phyloP scores from a whole-genome alignment of 2,797 vertebrate species.

The Chaetodon trifasciatus region DNA sequence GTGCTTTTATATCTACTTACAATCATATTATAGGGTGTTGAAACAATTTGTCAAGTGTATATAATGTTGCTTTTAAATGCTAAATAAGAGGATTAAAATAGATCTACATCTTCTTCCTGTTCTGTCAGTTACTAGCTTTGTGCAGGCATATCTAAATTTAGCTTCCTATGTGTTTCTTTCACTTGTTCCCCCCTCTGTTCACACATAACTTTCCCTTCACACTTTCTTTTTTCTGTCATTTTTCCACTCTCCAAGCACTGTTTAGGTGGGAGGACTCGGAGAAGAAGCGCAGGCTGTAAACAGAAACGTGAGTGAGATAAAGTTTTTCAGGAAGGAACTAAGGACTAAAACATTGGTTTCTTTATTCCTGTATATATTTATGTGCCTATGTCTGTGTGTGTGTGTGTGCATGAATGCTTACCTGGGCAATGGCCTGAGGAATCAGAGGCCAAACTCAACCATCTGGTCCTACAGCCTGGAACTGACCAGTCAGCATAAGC shows the following conservation, averaged over 20 bases:
- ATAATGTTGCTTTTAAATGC: background rate
- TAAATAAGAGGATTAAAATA: background rate
- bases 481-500: slow-evolving; percentile 77
- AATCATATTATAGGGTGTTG: background rate
- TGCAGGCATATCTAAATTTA: slow-evolving; percentile 31
- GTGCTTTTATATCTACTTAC: no score
- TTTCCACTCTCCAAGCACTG: slow-evolving; percentile 19
- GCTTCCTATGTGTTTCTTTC: slow-evolving; percentile 3
- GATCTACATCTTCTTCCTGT: background rate
- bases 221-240: slow-evolving; percentile 8
- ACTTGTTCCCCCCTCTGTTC: slow-evolving; percentile 2
- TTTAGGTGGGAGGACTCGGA: slow-evolving; percentile 3
- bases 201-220: slow-evolving; percentile 15
- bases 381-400: slow-evolving; percentile 4
- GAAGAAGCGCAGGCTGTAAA: slow-evolving; percentile 5
- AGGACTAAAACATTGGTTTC: slow-evolving; percentile 8
- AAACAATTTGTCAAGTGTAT: background rate
- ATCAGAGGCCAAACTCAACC: slow-evolving; percentile 73
- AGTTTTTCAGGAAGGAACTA: slow-evolving; percentile 10
- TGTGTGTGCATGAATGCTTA: slow-evolving; percentile 37
- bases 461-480: slow-evolving; percentile 71
- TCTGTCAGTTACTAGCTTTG: background rate
- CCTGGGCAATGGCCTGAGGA: slow-evolving; percentile 64
- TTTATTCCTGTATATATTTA: slow-evolving; percentile 8
- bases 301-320: background rate